Evolutionary conservation across 2,797 vertebrate species (phyloP), one percentile per base, ranked within the genome.

Genomic region (Microctenopoma steveboyesi): DNA sequence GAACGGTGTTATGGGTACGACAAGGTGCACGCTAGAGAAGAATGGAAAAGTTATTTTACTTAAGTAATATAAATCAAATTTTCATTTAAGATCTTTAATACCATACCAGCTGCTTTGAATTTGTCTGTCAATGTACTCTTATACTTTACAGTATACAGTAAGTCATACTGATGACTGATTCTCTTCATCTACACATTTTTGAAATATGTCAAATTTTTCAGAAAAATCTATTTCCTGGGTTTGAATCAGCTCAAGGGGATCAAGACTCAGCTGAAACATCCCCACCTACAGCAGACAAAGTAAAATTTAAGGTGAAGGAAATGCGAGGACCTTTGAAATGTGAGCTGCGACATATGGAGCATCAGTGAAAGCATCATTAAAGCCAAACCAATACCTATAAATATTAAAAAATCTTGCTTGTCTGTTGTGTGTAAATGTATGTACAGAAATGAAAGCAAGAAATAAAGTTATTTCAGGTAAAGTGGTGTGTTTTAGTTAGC

Each of bases 391-490:
- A 40, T 15, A 40, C 12, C 7, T 1, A 37, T 7, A 62, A 59
- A 75, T 3, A 7, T 18, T n/a, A 12, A 30, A 14, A 15, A 30
- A 22, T 22, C 22, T 22, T 22, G 1, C 0, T 22, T 35, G 40
- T n/a, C 43, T 48, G 61, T 40, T 62, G 33, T 53, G 48, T 7
- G 30, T 5, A 48, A 68, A 55, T 27, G 12, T 60, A 25, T 67
- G 4, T 62, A 39, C 69, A 70, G 33, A 51, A 69, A 42, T 56
- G 2, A 64, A 43, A 42, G 22, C 22, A 57, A 28, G 39, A 49
- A 14, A 51, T 35, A n/a, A 37, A 56, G 60, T 45, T 16, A 74
- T 63, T 67, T 64, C 37, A 4, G 7, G 45, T 62, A 30, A 25
- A 60, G 35, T 11, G 15, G 5, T 33, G 30, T 33, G 30, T 33